Conservation (phyloP, 2,888 invertebrate species). For the Diaperis boleti region DNA sequence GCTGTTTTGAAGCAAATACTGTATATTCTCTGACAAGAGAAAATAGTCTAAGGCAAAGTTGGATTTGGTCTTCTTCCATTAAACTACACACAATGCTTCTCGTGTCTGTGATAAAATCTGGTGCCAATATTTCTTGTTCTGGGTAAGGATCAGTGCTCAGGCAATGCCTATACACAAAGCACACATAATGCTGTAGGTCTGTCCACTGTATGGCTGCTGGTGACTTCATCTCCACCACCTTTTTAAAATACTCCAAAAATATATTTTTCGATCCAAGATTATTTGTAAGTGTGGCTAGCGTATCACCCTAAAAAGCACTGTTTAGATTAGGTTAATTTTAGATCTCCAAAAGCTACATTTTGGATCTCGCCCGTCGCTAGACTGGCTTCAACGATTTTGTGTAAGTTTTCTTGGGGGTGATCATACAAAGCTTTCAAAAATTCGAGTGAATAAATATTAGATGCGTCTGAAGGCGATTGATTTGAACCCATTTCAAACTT, state of each 20-base stretch:
- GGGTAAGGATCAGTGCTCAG: constrained; percentile 57
- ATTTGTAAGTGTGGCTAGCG: constrained; percentile 30
- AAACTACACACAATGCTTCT: constrained; percentile 59
- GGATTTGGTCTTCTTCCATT: constrained; percentile 62
- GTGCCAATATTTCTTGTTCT: constrained; percentile 56
- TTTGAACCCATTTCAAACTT: constrained; percentile 55
- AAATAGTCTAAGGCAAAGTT: constrained; percentile 74
- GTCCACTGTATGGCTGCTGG: constrained; percentile 57
- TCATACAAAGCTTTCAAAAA: constrained; percentile 57
- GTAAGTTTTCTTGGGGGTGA: constrained; percentile 53
- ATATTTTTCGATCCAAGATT: constrained; percentile 48
- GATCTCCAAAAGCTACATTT: constrained; percentile 1
- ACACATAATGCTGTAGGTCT: constrained; percentile 61
- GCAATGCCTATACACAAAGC: constrained; percentile 61
- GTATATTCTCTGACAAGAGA: constrained; percentile 75
- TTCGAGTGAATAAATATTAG: constrained; percentile 56
- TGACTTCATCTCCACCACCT: constrained; percentile 55
- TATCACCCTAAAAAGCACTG: constrained; percentile 30
- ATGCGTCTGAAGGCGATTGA: constrained; percentile 49
- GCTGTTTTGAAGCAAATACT: constrained; percentile 71
- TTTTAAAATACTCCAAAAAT: constrained; percentile 53
- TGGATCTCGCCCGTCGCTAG: constrained; percentile 8
- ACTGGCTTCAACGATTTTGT: constrained; percentile 41
- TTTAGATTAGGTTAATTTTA: constrained; percentile 25
- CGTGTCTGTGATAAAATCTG: constrained; percentile 58